Conservation (phyloP, 2,797 vertebrate species). For the Sebastes vulpes region DNA sequence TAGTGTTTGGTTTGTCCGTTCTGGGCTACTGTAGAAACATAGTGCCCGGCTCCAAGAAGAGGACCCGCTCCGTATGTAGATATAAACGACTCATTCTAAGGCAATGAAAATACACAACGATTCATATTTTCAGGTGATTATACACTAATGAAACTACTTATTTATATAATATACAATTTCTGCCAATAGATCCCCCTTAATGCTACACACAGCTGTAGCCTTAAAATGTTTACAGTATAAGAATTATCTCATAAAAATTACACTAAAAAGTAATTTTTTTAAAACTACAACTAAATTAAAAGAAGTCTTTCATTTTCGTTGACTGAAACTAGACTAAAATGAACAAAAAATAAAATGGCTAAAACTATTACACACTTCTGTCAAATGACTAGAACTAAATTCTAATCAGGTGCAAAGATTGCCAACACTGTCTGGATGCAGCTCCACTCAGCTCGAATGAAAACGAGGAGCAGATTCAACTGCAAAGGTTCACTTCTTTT, state of each 20-base stretch:
- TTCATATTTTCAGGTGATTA: too few species aligned
- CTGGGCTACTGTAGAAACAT: too few species aligned
- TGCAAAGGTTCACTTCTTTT: conserved; percentile 40
- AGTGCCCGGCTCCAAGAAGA: too few species aligned
- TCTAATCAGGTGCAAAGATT: background rate
- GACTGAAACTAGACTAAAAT: background rate
- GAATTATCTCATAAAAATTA: too few species aligned
- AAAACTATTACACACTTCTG: background rate
- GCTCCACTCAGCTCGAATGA: background rate
- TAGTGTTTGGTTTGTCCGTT: too few species aligned
- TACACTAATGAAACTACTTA: too few species aligned
- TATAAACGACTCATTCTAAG: too few species aligned
- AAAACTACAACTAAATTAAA: background rate
- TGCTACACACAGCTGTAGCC: background rate
- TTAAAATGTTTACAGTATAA: background rate
- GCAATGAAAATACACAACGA: too few species aligned
- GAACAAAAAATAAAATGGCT: background rate
- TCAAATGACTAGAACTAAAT: background rate
- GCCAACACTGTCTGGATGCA: background rate
- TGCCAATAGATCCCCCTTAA: too few species aligned
- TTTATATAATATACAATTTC: too few species aligned
- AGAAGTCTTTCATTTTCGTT: background rate
- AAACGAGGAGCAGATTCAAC: conserved; percentile 26
- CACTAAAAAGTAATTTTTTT: background rate
- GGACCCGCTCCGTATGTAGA: too few species aligned